Evolutionary conservation across 2,888 invertebrate genomes (phyloP).

Genomic region (Conchocele bisecta): DNA sequence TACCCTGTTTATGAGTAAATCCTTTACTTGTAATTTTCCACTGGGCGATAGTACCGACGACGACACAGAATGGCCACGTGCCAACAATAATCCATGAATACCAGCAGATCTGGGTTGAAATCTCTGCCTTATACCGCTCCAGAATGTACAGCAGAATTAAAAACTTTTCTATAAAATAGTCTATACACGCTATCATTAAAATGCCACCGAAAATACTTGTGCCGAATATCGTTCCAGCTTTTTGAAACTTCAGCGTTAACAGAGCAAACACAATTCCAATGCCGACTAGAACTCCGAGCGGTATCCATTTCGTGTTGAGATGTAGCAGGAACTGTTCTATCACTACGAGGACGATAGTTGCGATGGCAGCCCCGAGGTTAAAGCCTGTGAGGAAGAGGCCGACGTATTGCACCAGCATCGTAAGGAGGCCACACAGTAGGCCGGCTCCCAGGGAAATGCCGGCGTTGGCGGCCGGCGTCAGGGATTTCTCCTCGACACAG

Average conservation of each 20-base stretch:
- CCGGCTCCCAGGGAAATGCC: slow-evolving; percentile 90
- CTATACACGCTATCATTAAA: slow-evolving; percentile 88
- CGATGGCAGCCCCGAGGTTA: slow-evolving; percentile 87
- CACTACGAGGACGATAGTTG: slow-evolving; percentile 76
- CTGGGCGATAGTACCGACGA: slow-evolving; percentile 88
- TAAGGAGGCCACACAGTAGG: slow-evolving; percentile 90
- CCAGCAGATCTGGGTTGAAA: slow-evolving; percentile 86
- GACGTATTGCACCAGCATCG: slow-evolving; percentile 92
- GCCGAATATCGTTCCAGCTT: slow-evolving; percentile 89
- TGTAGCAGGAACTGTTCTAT: slow-evolving; percentile 85
- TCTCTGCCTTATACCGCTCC: slow-evolving; percentile 86
- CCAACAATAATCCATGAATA: slow-evolving; percentile 89
- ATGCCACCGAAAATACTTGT: slow-evolving; percentile 91
- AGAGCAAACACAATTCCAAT: slow-evolving; percentile 88
- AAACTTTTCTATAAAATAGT: slow-evolving; percentile 90
- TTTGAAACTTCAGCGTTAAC: slow-evolving; percentile 89
- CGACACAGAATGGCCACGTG: slow-evolving; percentile 88
- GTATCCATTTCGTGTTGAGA: slow-evolving; percentile 88
- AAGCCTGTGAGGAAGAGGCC: slow-evolving; percentile 92
- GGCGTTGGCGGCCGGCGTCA: slow-evolving; percentile 87
- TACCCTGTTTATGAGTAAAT: slow-evolving; percentile 83
- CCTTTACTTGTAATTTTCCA: slow-evolving; percentile 88
- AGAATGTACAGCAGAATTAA: slow-evolving; percentile 88
- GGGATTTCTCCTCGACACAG: slow-evolving; percentile 90
- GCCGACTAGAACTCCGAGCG: slow-evolving; percentile 87